These are phyloP conservation scores for Calephelis perditalis DNA, from an alignment of 2,888 invertebrate species.

Conservation along the genomic window DNA sequence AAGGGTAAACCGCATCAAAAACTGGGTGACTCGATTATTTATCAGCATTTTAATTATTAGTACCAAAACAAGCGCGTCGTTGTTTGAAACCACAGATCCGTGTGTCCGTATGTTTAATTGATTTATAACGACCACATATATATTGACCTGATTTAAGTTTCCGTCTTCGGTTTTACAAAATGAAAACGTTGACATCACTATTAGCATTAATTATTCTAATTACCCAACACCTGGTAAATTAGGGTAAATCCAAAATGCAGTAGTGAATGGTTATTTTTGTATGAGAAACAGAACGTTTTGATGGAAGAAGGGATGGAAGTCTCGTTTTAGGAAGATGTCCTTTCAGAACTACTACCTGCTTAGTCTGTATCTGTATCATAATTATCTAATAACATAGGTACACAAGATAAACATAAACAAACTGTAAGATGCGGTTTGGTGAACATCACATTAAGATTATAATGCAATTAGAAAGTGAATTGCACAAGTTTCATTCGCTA, in stretches of 20 bases:
- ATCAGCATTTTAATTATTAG: not conserved
- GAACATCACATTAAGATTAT: constrained; percentile 59
- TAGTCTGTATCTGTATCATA: too few relatives aligned
- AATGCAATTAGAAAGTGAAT: constrained; percentile 77
- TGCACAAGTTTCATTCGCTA: constrained; percentile 58
- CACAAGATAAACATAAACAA: constrained; percentile 21
- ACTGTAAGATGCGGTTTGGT: constrained; percentile 33
- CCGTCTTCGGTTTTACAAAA: constrained; percentile 13
- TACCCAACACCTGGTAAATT: not conserved
- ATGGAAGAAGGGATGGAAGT: too few relatives aligned
- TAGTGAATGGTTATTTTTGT: too few relatives aligned
- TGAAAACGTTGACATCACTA: not conserved
- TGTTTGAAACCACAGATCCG: constrained; percentile 35
- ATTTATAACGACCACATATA: constrained; percentile 40
- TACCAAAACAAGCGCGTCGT: constrained; percentile 2
- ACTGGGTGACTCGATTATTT: constrained; percentile 1
- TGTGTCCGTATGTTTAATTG: constrained; percentile 45
- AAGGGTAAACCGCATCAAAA: constrained; percentile 2
- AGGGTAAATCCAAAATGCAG: not conserved
- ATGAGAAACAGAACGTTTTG: too few relatives aligned
- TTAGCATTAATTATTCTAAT: constrained; percentile 12
- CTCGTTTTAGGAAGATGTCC: too few relatives aligned
- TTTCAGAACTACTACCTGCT: too few relatives aligned
- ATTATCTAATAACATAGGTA: not conserved
- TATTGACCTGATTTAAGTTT: constrained; percentile 35